phyloP scores from a whole-genome alignment of 2,888 invertebrate genomes.

The Cryptocephalus primarius region DNA sequence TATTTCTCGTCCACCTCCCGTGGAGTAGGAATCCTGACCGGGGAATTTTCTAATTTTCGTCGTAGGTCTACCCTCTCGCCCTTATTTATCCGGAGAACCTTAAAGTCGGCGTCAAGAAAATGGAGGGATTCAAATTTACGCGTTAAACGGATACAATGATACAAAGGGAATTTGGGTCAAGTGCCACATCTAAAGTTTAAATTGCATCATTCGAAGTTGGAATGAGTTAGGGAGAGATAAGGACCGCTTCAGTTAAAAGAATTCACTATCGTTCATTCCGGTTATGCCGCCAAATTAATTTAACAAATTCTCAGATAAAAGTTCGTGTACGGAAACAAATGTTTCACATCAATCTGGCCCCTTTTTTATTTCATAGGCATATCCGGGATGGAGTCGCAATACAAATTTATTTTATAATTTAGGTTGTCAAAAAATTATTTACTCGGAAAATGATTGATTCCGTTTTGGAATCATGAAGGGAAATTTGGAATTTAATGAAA shows the following conservation, averaged over 20 bases:
- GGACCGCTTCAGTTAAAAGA: constrained; percentile 19
- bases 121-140: constrained; percentile 18
- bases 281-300: constrained; percentile 24
- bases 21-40: too few species aligned
- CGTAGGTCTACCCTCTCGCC: too few species aligned
- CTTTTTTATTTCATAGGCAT: neutral
- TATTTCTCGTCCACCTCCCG: too few species aligned
- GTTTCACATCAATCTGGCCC: constrained; percentile 18
- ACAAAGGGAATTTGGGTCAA: constrained; percentile 24
- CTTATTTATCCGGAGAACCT: neutral
- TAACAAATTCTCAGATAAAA: constrained; percentile 23
- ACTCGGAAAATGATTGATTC: too few species aligned
- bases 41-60: too few species aligned
- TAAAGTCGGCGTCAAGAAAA: constrained; percentile 10
- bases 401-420: neutral
- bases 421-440: neutral
- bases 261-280: constrained; percentile 22
- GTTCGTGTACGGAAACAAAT: constrained; percentile 18
- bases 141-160: constrained; percentile 19
- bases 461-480: too few species aligned
- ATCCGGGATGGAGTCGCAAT: too few species aligned
- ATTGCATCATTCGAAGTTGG: constrained; percentile 26
- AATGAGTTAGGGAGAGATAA: constrained; percentile 26
- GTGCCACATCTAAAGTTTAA: constrained; percentile 27
- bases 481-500: too few species aligned